These are phyloP conservation scores for Morelia viridis DNA, from an alignment of 2,797 vertebrate species.

Conservation along the genomic window DNA sequence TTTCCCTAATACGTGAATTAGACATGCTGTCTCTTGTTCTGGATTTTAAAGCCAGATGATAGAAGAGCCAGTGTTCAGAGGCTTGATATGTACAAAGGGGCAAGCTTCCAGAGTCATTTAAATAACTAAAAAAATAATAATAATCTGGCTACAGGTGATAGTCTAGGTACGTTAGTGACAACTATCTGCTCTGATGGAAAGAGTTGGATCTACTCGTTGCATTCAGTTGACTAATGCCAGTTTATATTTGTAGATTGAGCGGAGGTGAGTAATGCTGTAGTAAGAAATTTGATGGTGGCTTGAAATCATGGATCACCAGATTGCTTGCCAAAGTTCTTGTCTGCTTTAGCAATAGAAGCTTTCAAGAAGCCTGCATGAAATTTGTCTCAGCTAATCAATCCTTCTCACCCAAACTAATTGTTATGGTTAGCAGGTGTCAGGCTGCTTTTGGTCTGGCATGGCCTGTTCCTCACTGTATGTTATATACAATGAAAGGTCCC, in stretches of 20 bases:
- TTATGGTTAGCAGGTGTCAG: conserved; percentile 13
- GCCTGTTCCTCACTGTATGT: not conserved
- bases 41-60: conserved; percentile 22
- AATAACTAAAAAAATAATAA: not conserved
- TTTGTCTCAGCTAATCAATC: conserved; percentile 10
- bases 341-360: not conserved
- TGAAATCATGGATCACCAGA: not conserved
- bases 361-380: not conserved
- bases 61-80: conserved; percentile 29
- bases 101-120: conserved; percentile 2
- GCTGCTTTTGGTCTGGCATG: not conserved
- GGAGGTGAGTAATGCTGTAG: not conserved
- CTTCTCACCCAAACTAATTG: not conserved
- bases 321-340: not conserved
- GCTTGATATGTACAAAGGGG: conserved; percentile 45
- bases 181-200: not conserved
- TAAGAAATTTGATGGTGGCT: not conserved
- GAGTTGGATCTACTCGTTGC: not conserved
- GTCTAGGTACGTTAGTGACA: not conserved
- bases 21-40: conserved; percentile 48
- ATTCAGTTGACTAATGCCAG: not conserved
- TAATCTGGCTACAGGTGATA: not conserved
- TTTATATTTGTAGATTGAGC: not conserved
- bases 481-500: conserved; percentile 6
- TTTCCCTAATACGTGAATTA: conserved; percentile 22